Evolutionary conservation across 1,140 invertebrate species (phyloP).

Genomic region (Anagrus nilaparvatae): DNA sequence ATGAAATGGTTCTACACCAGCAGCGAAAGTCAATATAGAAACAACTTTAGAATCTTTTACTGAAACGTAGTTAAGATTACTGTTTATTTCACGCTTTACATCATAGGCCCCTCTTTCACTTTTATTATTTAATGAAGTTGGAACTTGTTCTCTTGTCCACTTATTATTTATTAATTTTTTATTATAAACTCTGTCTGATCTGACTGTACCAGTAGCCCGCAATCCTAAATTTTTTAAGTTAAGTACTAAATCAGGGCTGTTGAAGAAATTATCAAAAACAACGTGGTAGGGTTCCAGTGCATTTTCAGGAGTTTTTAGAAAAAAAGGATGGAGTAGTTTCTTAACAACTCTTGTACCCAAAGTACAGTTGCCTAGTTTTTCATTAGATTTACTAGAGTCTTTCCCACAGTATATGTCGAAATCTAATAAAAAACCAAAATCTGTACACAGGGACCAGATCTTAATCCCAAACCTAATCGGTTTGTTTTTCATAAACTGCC

Average conservation of each 20-base stretch:
- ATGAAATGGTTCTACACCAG: slow-evolving; percentile 12
- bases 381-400: slow-evolving; percentile 3
- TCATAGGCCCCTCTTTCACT: slow-evolving; percentile 12
- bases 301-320: slow-evolving; percentile 10
- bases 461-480: slow-evolving; percentile 16
- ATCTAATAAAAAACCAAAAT: slow-evolving; percentile 14
- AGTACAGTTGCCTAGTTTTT: slow-evolving; percentile 9
- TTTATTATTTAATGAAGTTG: slow-evolving; percentile 14
- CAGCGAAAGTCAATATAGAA: slow-evolving; percentile 14
- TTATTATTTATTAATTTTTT: too few species aligned
- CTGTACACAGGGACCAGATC: slow-evolving; percentile 15
- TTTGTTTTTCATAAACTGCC: slow-evolving; percentile 14
- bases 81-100: slow-evolving; percentile 16
- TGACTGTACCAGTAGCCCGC: slow-evolving; percentile 13
- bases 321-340: slow-evolving; percentile 10
- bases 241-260: neutral
- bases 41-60: slow-evolving; percentile 17
- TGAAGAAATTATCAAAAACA: slow-evolving; percentile 16
- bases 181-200: slow-evolving; percentile 12
- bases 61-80: slow-evolving; percentile 17
- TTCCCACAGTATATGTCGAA: too few species aligned
- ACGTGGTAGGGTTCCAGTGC: slow-evolving; percentile 10
- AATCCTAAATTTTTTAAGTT: slow-evolving; percentile 15
- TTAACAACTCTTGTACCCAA: slow-evolving; percentile 16
- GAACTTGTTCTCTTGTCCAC: too few species aligned